A percentile compares a stretch with the other conserved stretches of the same genome.
These are phyloP conservation scores for Poeciliopsis occidentalis DNA, from an alignment of 2,113 vertebrate species.

Conservation along the genomic window DNA sequence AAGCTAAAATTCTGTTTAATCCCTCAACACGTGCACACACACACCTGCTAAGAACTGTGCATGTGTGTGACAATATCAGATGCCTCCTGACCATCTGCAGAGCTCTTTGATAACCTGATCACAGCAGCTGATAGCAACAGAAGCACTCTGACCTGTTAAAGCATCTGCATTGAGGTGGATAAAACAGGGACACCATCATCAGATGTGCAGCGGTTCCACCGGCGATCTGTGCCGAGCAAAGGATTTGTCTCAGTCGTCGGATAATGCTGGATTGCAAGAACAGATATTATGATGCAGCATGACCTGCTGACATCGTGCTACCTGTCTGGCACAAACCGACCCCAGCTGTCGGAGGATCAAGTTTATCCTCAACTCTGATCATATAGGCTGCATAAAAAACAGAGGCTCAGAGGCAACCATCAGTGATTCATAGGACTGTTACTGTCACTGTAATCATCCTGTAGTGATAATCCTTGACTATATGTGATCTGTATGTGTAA, in stretches of 20 bases:
- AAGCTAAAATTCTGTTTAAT: too few relatives aligned
- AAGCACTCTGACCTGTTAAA: neutral
- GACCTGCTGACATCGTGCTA: neutral
- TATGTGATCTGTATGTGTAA: too few relatives aligned
- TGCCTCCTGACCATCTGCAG: conserved; percentile 31
- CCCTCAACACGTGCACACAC: too few relatives aligned
- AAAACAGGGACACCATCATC: too few relatives aligned
- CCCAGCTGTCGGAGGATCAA: neutral
- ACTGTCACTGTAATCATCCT: neutral
- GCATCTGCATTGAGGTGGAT: neutral
- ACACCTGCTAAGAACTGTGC: too few relatives aligned
- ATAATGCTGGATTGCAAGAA: neutral
- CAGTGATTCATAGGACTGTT: neutral
- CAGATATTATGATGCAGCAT: neutral
- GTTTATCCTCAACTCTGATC: neutral
- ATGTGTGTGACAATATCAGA: too few relatives aligned
- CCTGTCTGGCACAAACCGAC: too few relatives aligned
- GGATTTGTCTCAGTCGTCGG: neutral
- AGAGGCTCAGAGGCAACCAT: neutral
- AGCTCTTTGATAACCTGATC: conserved; percentile 48
- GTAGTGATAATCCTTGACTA: too few relatives aligned
- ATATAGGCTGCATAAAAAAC: neutral
- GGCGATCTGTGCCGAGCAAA: too few relatives aligned
- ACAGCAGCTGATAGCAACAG: conserved; percentile 27
- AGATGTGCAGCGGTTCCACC: too few relatives aligned